These are phyloP conservation scores for Penaeus monodon DNA, from an alignment of 2,888 invertebrate genomes.

Conservation along the genomic window DNA sequence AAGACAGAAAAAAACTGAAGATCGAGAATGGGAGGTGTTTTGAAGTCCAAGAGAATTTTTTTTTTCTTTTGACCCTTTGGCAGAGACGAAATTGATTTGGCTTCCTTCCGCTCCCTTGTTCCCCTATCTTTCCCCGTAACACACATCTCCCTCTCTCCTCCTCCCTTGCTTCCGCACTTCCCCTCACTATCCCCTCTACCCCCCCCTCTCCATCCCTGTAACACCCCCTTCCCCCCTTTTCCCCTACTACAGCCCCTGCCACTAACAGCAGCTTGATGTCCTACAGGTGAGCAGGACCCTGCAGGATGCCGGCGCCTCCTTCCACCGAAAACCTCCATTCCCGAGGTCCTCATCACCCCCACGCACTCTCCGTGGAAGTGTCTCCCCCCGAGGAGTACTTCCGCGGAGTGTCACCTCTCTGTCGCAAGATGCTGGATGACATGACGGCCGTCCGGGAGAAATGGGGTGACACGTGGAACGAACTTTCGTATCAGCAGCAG, in stretches of 20 bases:
- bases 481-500: slow-evolving; percentile 61
- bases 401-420: slow-evolving; percentile 63
- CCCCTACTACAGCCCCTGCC: not conserved
- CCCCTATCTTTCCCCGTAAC: not conserved
- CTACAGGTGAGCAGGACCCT: not conserved
- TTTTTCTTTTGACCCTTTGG: too few species aligned
- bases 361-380: slow-evolving; percentile 13
- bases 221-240: not conserved
- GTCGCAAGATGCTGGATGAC: slow-evolving; percentile 63
- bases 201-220: too few species aligned
- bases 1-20: too few species aligned
- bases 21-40: too few species aligned
- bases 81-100: too few species aligned
- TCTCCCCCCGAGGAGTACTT: slow-evolving; percentile 63
- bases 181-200: not conserved
- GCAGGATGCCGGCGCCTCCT: slow-evolving; percentile 32
- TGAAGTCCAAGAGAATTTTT: too few species aligned
- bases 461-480: slow-evolving; percentile 58
- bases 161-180: not conserved
- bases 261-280: not conserved
- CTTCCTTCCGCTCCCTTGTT: too few species aligned
- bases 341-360: not conserved
- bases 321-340: not conserved
- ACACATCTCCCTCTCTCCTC: not conserved
- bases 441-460: slow-evolving; percentile 62